A percentile compares a stretch with the other conserved stretches of the same genome.
Conservation (phyloP, 2,113 vertebrate genomes). For the Cyprinodon brontotheroides region DNA sequence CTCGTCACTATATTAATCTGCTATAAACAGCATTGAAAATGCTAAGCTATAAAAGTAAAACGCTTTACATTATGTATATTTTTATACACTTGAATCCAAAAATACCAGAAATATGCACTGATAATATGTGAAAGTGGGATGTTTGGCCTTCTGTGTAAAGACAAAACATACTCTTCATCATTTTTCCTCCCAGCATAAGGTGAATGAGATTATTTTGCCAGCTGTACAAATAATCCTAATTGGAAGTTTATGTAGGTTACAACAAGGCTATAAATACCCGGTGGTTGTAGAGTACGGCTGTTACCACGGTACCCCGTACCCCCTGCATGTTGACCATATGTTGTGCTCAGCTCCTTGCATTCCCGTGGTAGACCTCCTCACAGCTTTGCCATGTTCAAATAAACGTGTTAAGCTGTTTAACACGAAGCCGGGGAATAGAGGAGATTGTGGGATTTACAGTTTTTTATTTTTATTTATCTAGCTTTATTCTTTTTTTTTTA, state of each 20-base stretch:
- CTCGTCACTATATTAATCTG: background rate
- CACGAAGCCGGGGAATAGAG: constrained; percentile 91
- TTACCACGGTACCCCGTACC: constrained; percentile 49
- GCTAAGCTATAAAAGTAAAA: background rate
- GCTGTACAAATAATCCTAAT: constrained; percentile 51
- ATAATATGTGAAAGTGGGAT: background rate
- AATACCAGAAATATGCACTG: background rate
- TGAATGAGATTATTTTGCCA: constrained; percentile 30
- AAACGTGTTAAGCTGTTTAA: constrained; percentile 75
- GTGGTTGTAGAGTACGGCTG: constrained; percentile 32
- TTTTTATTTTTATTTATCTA: constrained; percentile 66
- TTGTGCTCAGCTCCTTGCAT: constrained; percentile 51
- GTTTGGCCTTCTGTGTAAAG: background rate
- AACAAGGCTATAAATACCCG: constrained; percentile 46
- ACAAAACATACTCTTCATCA: background rate
- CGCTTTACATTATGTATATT: background rate
- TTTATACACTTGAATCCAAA: background rate
- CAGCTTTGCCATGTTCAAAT: constrained; percentile 64
- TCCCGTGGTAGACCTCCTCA: constrained; percentile 61
- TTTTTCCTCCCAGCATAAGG: background rate
- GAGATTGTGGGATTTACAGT: constrained; percentile 90
- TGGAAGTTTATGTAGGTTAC: constrained; percentile 50
- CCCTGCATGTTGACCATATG: constrained; percentile 70
- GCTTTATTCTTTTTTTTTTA: too few relatives aligned
- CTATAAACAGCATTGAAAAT: background rate